Percentiles rank a stretch among this genome's conserved stretches.
These are phyloP conservation scores for Falco peregrinus DNA, from an alignment of 2,797 vertebrate species.

Conservation along the genomic window DNA sequence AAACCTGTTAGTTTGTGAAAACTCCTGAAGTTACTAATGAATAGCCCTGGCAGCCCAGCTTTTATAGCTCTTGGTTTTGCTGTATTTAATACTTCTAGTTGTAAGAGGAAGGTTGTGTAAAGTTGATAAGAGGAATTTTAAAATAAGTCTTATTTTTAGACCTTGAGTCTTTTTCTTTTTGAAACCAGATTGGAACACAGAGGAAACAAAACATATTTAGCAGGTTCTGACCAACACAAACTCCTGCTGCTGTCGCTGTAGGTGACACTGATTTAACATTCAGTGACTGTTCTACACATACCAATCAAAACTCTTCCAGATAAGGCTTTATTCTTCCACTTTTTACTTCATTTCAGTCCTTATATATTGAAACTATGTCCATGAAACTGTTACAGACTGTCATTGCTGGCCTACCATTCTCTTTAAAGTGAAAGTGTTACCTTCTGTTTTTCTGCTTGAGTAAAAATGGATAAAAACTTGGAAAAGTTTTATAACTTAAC, in stretches of 20 bases:
- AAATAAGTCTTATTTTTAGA: not conserved
- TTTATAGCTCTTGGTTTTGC: not conserved
- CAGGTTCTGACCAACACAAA: not conserved
- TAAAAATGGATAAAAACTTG: not conserved
- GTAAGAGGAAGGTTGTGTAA: not conserved
- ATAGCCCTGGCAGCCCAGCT: not conserved
- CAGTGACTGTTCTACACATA: not conserved
- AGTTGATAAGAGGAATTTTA: not conserved
- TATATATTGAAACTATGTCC: not conserved
- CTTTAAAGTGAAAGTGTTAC: not conserved
- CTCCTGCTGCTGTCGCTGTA: not conserved
- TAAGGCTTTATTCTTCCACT: not conserved
- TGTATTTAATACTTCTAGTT: not conserved
- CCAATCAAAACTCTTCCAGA: not conserved
- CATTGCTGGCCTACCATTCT: not conserved
- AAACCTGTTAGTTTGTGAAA: not conserved
- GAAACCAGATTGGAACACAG: not conserved
- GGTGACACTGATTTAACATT: not conserved
- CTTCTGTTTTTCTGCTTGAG: not conserved
- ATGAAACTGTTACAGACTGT: not conserved
- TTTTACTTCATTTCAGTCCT: not conserved
- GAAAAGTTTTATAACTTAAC: not conserved
- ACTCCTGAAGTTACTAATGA: not conserved
- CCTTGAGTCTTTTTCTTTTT: not conserved
- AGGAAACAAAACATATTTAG: not conserved